Conservation (phyloP, 2,888 invertebrate species). For the Leptodirus hochenwartii region DNA sequence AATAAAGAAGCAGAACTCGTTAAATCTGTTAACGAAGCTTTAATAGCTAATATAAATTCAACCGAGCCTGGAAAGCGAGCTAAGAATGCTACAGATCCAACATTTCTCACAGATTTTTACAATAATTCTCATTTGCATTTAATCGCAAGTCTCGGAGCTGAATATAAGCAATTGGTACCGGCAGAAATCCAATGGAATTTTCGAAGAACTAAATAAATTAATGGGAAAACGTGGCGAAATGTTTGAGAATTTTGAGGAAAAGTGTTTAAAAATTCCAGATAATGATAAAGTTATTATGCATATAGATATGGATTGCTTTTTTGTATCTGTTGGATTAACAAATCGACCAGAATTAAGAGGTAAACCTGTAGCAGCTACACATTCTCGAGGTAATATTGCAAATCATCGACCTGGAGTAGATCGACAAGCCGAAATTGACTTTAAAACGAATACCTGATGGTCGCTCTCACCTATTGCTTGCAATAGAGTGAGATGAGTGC, state of each 20-base stretch:
- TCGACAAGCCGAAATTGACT: conserved; percentile 36
- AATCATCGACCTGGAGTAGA: conserved; percentile 35
- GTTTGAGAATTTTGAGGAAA: conserved; percentile 25
- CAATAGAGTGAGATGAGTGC: too few relatives aligned
- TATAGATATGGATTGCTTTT: conserved; percentile 98
- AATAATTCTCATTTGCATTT: conserved; percentile 87
- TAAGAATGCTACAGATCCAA: conserved; percentile 54
- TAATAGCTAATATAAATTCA: too few relatives aligned
- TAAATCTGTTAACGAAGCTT: conserved; percentile 2
- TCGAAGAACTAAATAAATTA: conserved; percentile 43
- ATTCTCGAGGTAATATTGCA: conserved; percentile 42
- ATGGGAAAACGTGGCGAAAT: too few relatives aligned
- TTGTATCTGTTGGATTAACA: conserved; percentile 86
- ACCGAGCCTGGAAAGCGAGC: too few relatives aligned
- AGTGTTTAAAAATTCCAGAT: background rate
- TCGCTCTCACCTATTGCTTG: too few relatives aligned
- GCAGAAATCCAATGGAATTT: conserved; percentile 40
- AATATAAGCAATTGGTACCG: conserved; percentile 72
- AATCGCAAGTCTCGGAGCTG: conserved; percentile 81
- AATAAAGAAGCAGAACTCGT: background rate
- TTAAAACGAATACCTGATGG: conserved; percentile 26
- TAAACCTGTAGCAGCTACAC: conserved; percentile 72
- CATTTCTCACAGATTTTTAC: conserved; percentile 83
- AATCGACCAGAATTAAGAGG: conserved; percentile 34
- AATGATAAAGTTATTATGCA: conserved; percentile 60